A percentile compares a stretch with the other conserved stretches of the same genome.
These are phyloP conservation scores for Graphium colonna DNA, from an alignment of 2,888 invertebrate genomes.

Conservation along the genomic window DNA sequence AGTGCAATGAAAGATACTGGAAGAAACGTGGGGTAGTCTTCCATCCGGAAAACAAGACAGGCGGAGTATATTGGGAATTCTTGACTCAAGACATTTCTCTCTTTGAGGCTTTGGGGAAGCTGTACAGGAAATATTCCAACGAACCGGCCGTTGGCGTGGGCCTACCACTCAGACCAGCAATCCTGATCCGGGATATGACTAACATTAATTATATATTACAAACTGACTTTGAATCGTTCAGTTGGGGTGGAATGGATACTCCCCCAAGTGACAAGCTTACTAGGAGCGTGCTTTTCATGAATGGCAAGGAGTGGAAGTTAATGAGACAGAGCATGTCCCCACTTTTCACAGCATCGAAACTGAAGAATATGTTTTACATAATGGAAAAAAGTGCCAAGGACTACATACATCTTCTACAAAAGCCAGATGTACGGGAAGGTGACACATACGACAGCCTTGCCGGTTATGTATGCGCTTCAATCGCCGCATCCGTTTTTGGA, in stretches of 20 bases:
- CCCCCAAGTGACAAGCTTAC: conserved; percentile 40
- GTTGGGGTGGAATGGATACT: conserved; percentile 41
- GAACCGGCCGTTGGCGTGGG: conserved; percentile 48
- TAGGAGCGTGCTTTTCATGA: conserved; percentile 43
- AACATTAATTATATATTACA: too few species aligned
- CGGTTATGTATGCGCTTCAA: conserved; percentile 45
- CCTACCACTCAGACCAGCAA: too few species aligned
- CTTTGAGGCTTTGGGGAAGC: conserved; percentile 39
- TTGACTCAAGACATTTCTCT: conserved; percentile 34
- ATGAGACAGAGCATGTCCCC: too few species aligned
- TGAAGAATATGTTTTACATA: conserved; percentile 58
- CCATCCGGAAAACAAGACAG: conserved; percentile 35
- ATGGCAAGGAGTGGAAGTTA: conserved; percentile 56
- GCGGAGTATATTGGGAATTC: conserved; percentile 45
- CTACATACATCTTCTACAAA: conserved; percentile 44
- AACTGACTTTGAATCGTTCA: conserved; percentile 48
- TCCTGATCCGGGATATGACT: conserved; percentile 30
- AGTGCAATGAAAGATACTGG: conserved; percentile 48
- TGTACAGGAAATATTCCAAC: conserved; percentile 43
- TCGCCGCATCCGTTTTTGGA: conserved; percentile 59
- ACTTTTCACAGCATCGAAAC: conserved; percentile 52
- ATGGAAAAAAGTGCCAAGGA: conserved; percentile 53
- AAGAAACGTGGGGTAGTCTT: conserved; percentile 45
- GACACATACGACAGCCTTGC: conserved; percentile 38
- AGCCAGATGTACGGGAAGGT: conserved; percentile 27